phyloP scores from a whole-genome alignment of 1,140 invertebrate species.

The Nomia melanderi region DNA sequence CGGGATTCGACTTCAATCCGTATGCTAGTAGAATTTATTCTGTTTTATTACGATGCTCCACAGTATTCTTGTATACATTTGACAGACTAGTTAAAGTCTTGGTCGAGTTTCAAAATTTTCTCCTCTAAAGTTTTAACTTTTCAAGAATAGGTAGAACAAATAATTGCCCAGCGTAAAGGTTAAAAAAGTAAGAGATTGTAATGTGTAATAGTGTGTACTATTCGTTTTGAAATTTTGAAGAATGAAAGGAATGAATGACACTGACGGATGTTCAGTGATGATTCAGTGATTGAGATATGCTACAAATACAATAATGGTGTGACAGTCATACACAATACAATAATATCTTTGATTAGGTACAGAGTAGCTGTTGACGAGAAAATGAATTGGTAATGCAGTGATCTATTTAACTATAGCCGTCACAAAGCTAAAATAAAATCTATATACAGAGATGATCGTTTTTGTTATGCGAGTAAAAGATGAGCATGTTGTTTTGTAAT shows the following conservation, averaged over 20 bases:
- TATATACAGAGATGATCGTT: conserved; percentile 55
- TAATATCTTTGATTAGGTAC: conserved; percentile 26
- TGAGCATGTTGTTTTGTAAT: conserved; percentile 30
- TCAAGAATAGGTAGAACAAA: too few relatives aligned
- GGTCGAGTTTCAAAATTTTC: too few relatives aligned
- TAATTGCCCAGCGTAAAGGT: too few relatives aligned
- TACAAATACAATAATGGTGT: conserved; percentile 2
- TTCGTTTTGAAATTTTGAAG: conserved; percentile 21
- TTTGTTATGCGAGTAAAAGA: conserved; percentile 3
- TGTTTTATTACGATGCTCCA: too few relatives aligned
- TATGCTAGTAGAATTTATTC: too few relatives aligned
- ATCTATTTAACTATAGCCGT: conserved; percentile 51
- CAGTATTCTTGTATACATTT: too few relatives aligned
- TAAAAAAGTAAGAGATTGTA: conserved; percentile 2
- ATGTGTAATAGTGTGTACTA: conserved; percentile 10
- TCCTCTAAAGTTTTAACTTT: too few relatives aligned
- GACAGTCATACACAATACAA: conserved; percentile 10
- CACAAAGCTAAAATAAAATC: conserved; percentile 41
- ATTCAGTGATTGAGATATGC: not conserved
- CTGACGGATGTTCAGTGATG: not conserved
- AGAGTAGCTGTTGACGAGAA: conserved; percentile 25
- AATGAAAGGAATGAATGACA: not conserved
- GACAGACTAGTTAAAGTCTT: too few relatives aligned
- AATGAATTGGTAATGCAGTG: conserved; percentile 25
- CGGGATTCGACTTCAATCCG: too few relatives aligned